Conservation (phyloP, 2,888 invertebrate genomes). For the Pinctada fucata region DNA sequence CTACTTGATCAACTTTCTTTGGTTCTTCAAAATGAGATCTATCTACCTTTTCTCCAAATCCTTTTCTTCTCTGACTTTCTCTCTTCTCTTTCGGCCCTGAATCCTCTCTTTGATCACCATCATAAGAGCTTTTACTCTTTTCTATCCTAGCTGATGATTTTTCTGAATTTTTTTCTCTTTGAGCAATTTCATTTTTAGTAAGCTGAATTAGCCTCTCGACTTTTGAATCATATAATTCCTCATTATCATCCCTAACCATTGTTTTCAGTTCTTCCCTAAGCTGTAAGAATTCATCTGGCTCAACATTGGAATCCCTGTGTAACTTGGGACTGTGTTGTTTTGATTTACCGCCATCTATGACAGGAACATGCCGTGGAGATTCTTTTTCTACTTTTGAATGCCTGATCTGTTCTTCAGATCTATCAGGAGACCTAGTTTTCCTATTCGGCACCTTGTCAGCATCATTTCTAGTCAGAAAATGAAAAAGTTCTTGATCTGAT, state of each 20-base stretch:
- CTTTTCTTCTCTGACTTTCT: not conserved
- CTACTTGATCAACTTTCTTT: slow-evolving; percentile 37
- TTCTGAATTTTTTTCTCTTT: slow-evolving; percentile 29
- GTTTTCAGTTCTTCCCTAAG: slow-evolving; percentile 25
- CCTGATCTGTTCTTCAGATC: not conserved
- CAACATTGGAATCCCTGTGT: not conserved
- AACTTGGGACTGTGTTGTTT: not conserved
- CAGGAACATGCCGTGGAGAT: too few species aligned
- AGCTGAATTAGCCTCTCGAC: slow-evolving; percentile 56
- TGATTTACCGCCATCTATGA: not conserved
- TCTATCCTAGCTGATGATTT: slow-evolving; percentile 3
- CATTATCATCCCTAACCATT: slow-evolving; percentile 28
- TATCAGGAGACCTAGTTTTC: too few species aligned
- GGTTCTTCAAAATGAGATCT: slow-evolving; percentile 9
- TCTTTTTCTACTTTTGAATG: too few species aligned
- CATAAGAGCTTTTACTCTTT: not conserved
- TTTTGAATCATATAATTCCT: slow-evolving; percentile 52
- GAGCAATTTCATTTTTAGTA: slow-evolving; percentile 53
- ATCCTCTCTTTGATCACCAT: not conserved
- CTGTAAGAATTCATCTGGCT: slow-evolving; percentile 21
- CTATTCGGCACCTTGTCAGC: not conserved
- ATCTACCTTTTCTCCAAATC: not conserved
- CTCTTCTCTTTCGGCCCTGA: not conserved
- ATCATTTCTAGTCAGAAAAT: too few species aligned
- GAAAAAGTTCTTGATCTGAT: not conserved